Conservation (phyloP, 2,888 invertebrate species). For the Tanytarsus gracilentus region DNA sequence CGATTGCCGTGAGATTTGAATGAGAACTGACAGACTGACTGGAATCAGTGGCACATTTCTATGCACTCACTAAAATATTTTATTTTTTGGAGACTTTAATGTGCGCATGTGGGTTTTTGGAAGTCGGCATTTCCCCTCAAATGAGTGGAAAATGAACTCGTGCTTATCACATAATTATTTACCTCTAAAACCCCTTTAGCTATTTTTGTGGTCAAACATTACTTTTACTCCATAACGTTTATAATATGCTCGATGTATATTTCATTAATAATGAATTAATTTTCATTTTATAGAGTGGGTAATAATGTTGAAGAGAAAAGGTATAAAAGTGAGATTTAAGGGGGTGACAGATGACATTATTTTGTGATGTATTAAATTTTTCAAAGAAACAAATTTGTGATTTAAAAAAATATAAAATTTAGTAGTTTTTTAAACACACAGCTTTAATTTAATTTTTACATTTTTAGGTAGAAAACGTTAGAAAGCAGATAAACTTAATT, state of each 20-base stretch:
- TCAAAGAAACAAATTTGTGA: too few relatives aligned
- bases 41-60: neutral
- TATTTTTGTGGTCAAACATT: neutral
- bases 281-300: neutral
- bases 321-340: too few relatives aligned
- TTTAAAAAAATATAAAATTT: too few relatives aligned
- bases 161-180: slow-evolving; percentile 13
- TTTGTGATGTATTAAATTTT: too few relatives aligned
- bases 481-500: too few relatives aligned
- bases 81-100: neutral
- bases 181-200: neutral
- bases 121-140: slow-evolving; percentile 15
- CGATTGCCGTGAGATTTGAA: neutral
- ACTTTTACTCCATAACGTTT: neutral
- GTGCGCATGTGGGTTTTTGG: neutral
- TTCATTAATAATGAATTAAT: slow-evolving; percentile 6
- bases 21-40: neutral
- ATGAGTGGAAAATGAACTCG: neutral
- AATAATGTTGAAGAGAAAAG: too few relatives aligned
- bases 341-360: too few relatives aligned
- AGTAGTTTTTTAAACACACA: too few relatives aligned
- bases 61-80: neutral
- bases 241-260: neutral
- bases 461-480: too few relatives aligned
- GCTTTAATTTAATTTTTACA: too few relatives aligned